These are phyloP conservation scores for Charina bottae DNA, from an alignment of 2,113 vertebrate genomes.

Conservation along the genomic window DNA sequence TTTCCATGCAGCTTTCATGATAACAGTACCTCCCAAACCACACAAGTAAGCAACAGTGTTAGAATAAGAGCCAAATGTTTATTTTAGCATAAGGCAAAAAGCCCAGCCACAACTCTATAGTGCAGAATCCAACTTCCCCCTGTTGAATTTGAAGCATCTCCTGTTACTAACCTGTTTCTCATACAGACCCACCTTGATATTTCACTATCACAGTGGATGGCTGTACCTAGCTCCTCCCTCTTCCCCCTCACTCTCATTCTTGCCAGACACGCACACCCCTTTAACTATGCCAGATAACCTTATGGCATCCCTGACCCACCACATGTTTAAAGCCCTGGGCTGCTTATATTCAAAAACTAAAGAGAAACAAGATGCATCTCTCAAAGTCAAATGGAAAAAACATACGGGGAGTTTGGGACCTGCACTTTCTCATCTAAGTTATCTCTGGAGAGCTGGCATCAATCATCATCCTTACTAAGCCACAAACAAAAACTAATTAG, in stretches of 20 bases:
- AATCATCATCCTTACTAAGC: neutral
- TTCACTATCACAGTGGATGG: neutral
- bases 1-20: neutral
- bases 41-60: neutral
- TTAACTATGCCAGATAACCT: neutral
- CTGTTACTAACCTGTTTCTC: neutral
- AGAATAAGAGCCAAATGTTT: neutral
- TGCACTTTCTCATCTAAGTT: neutral
- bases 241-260: neutral
- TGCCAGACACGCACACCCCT: neutral
- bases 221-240: neutral
- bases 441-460: neutral
- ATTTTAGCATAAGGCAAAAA: neutral
- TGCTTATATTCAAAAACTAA: neutral
- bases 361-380: neutral
- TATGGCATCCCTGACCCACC: neutral
- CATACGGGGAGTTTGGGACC: neutral
- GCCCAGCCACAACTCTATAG: neutral
- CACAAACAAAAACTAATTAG: neutral
- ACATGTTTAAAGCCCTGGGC: neutral
- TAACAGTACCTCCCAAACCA: neutral
- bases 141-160: neutral
- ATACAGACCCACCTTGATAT: neutral
- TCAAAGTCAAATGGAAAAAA: neutral
- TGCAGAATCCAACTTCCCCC: neutral